Base-by-base conservation (phyloP, 1,140 invertebrate genomes). In the Bombus vancouverensis region DNA sequence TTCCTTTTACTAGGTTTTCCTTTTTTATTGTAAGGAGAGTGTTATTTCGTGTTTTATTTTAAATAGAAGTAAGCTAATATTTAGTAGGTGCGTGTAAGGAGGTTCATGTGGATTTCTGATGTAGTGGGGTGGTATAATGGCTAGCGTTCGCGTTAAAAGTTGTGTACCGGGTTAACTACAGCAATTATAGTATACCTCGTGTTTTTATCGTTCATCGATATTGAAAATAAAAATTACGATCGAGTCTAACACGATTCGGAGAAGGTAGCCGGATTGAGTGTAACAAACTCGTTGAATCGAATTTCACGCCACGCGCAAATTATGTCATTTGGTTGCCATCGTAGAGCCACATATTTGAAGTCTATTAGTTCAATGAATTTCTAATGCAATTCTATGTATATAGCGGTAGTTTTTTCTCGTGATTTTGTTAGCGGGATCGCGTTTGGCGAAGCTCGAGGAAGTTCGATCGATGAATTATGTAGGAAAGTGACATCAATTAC, bases 401-500 rank as follows among this genome's bases (percentile, higher is more conserved):
- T 2, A 13, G 15, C 2, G 74, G 3, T n/a, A 28, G 1, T 12
- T 57, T 57, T 73, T 57, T 28, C 22, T 37, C 15, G 12, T 57
- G 32, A 59, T 75, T 57, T 57, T 75, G 22, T 25, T 6, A 47
- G 0, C 1, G 15, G 37, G 22, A 22, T 39, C 37, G 9, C 28
- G 22, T 44, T 65, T 65, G 18, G 42, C 32, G 42, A n/a, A 42
- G 15, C 13, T 28, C n/a, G n/a, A 9, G 53, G 9, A 65, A 57
- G 0, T 80, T 39, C 13, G 47, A 74, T 44, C 42, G 53, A 82
- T 65, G 37, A 47, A 57, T 44, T 6, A 34, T 5, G 12, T 34
- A 12, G 53, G 37, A 47, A 74, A 62, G 57, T 34, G 75, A 77
- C 62, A 77, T 77, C 75, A 59, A 77, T 59, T 77, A 34, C 15